These are phyloP conservation scores for Erpetoichthys calabaricus DNA, from an alignment of 2,797 vertebrate genomes.

Conservation along the genomic window DNA sequence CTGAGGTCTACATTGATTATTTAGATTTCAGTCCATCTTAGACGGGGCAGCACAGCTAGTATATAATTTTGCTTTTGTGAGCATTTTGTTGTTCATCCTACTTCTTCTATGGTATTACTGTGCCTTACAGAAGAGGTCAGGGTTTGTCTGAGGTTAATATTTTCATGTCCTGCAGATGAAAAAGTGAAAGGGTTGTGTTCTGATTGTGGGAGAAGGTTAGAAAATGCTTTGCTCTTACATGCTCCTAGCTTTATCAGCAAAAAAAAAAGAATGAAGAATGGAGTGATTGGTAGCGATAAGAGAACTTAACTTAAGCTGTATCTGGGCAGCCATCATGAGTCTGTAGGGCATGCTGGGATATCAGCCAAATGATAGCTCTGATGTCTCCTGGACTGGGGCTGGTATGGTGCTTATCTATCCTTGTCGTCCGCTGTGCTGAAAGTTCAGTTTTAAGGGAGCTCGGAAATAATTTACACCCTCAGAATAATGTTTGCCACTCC, in stretches of 20 bases:
- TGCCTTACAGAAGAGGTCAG: too few species aligned
- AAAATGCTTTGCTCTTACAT: conserved; percentile 8
- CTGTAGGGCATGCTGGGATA: conserved; percentile 9
- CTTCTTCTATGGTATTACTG: too few species aligned
- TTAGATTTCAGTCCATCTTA: too few species aligned
- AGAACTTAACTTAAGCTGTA: conserved; percentile 12
- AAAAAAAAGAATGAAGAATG: conserved; percentile 8
- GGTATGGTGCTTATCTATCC: conserved; percentile 12
- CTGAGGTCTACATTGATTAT: too few species aligned
- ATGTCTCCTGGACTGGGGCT: conserved; percentile 10
- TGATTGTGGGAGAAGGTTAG: conserved; percentile 14
- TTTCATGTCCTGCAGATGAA: too few species aligned
- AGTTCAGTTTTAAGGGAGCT: conserved; percentile 8
- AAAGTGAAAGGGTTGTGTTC: too few species aligned
- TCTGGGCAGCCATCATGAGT: conserved; percentile 8
- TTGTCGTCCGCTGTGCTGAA: conserved; percentile 6
- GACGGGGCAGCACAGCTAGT: too few species aligned
- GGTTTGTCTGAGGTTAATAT: too few species aligned
- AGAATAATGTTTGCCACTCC: conserved; percentile 6
- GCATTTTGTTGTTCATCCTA: too few species aligned
- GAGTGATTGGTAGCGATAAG: conserved; percentile 13
- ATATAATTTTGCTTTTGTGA: too few species aligned
- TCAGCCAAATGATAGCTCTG: conserved; percentile 12
- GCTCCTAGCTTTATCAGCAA: conserved; percentile 8
- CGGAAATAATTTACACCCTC: conserved; percentile 10